phyloP scores from a whole-genome alignment of 2,888 invertebrate species.

The Diachrysia chrysitis region DNA sequence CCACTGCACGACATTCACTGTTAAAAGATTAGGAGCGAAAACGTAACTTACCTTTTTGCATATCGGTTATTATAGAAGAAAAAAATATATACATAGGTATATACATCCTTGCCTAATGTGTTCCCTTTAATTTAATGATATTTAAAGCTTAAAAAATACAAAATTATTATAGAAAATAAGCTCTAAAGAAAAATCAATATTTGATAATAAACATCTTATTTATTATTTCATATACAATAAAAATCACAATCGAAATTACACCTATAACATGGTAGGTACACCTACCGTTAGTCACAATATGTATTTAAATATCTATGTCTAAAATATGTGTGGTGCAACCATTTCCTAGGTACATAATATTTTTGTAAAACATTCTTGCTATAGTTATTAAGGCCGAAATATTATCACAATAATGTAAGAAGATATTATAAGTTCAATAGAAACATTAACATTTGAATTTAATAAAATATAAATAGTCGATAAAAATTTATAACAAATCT shows the following conservation, averaged over 20 bases:
- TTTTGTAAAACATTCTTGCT: conserved; percentile 10
- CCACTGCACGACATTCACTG: conserved; percentile 72
- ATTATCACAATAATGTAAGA: conserved; percentile 43
- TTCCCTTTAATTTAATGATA: background rate
- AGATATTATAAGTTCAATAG: conserved; percentile 15
- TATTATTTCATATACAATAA: conserved; percentile 68
- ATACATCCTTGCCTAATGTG: background rate
- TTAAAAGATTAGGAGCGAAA: conserved; percentile 65
- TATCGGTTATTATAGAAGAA: background rate
- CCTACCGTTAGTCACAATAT: conserved; percentile 53
- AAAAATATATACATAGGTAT: background rate
- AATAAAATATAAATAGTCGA: conserved; percentile 17
- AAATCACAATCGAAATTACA: conserved; percentile 65
- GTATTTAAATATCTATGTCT: conserved; percentile 37
- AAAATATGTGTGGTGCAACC: conserved; percentile 34
- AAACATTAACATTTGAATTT: conserved; percentile 34
- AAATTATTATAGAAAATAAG: background rate
- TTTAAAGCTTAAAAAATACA: background rate
- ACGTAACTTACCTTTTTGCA: conserved; percentile 68
- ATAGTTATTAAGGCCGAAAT: conserved; percentile 36
- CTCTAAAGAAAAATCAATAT: conserved; percentile 52
- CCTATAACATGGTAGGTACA: conserved; percentile 51
- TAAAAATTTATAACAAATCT: conserved; percentile 40
- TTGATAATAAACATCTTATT: conserved; percentile 65
- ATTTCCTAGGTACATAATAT: conserved; percentile 13